Percentiles rank a stretch among this genome's conserved stretches.
These are phyloP conservation scores for Diplodus puntazzo DNA, from an alignment of 2,797 vertebrate species.

Conservation along the genomic window DNA sequence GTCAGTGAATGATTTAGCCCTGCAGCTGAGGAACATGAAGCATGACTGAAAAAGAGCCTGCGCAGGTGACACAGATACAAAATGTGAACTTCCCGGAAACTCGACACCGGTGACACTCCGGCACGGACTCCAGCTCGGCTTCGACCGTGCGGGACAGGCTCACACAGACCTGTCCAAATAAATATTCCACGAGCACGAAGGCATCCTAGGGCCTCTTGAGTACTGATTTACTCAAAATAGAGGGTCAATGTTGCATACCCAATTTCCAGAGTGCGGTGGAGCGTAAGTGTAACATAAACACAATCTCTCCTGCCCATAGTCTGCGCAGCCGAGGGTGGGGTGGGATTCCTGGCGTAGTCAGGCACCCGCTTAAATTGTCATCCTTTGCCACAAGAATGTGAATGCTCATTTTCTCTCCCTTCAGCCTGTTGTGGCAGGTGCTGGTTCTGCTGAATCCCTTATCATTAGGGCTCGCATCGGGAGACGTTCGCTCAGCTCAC, in stretches of 20 bases:
- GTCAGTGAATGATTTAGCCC: constrained; percentile 78
- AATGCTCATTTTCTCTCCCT: constrained; percentile 75
- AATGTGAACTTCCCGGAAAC: constrained; percentile 78
- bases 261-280: constrained; percentile 85
- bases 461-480: constrained; percentile 47
- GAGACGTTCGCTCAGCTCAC: constrained; percentile 27
- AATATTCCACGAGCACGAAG: constrained; percentile 78
- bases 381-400: constrained; percentile 87
- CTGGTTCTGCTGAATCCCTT: constrained; percentile 67
- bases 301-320: constrained; percentile 81
- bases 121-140: constrained; percentile 57
- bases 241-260: constrained; percentile 86
- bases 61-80: constrained; percentile 80
- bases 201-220: constrained; percentile 80
- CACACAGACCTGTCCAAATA: constrained; percentile 80
- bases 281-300: constrained; percentile 88
- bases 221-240: constrained; percentile 87
- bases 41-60: constrained; percentile 58
- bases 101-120: constrained; percentile 74
- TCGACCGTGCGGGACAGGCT: constrained; percentile 57
- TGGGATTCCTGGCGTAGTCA: constrained; percentile 86
- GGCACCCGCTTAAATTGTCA: constrained; percentile 86
- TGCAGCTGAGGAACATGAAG: constrained; percentile 71
- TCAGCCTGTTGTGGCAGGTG: constrained; percentile 85
- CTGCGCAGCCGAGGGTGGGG: constrained; percentile 81